Evolutionary conservation across 2,113 vertebrate species (phyloP).

Genomic region (Syrrhaptes paradoxus): DNA sequence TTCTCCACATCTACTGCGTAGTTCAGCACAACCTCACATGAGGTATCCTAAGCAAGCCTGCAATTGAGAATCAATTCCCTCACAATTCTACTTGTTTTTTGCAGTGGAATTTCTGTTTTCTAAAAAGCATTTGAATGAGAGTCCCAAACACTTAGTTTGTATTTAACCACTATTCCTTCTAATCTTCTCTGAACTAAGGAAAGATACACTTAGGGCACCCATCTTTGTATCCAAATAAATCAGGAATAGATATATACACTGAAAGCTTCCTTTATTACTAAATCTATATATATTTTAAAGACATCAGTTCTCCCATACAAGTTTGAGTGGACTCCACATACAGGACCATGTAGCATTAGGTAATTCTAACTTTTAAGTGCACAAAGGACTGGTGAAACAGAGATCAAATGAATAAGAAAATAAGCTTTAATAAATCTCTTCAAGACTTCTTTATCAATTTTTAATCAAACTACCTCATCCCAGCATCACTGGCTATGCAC

Average conservation of each 20-base stretch:
- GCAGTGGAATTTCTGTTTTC: neutral
- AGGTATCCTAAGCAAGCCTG: neutral
- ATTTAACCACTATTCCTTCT: neutral
- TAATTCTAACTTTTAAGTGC: neutral
- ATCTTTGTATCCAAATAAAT: neutral
- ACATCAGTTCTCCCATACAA: neutral
- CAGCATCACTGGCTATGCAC: neutral
- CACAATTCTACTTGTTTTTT: neutral
- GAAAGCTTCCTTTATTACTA: neutral
- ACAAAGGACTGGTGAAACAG: neutral
- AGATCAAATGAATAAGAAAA: neutral
- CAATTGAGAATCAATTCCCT: neutral
- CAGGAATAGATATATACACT: neutral
- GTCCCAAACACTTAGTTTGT: neutral
- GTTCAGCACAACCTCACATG: neutral
- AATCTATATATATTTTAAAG: neutral
- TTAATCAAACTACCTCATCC: neutral
- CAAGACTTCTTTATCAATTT: neutral
- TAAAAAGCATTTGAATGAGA: neutral
- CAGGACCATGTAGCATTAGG: rapidly evolving
- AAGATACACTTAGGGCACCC: neutral
- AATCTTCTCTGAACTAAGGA: neutral
- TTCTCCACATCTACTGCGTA: neutral
- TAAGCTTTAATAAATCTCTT: neutral
- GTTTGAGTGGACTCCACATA: neutral